Percentiles rank a stretch among this genome's conserved stretches.
Conservation (phyloP, 2,797 vertebrate genomes). For the Enteromius afrohamiltoni region DNA sequence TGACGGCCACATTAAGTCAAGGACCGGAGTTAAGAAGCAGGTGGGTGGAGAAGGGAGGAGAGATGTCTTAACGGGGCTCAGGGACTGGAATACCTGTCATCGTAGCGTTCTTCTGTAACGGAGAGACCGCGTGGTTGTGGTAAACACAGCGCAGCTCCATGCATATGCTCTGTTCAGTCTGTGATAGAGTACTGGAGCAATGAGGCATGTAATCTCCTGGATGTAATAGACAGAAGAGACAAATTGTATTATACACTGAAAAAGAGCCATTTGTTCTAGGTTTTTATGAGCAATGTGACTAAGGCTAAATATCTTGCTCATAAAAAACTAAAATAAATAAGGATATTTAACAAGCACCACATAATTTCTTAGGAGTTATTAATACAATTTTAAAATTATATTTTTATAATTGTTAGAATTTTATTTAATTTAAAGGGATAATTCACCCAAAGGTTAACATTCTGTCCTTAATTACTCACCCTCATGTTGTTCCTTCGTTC, state of each 20-base stretch:
- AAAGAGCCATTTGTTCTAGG: background rate
- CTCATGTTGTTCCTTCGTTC: too few species aligned
- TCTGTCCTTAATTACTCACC: too few species aligned
- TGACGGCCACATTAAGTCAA: constrained; percentile 65
- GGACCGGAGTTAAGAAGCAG: constrained; percentile 69
- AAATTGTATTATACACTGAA: background rate
- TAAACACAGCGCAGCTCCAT: constrained; percentile 75
- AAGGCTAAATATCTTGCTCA: background rate
- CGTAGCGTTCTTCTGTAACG: constrained; percentile 71
- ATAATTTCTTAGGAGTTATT: background rate
- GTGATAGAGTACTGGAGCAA: constrained; percentile 75
- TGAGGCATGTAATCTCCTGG: constrained; percentile 77
- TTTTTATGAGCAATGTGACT: constrained; percentile 27
- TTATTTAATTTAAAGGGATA: background rate
- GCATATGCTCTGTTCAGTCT: constrained; percentile 66
- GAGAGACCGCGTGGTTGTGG: constrained; percentile 71
- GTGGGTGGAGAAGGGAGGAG: constrained; percentile 73
- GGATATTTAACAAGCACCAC: background rate
- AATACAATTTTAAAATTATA: background rate
- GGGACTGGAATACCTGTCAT: constrained; percentile 74
- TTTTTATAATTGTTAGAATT: background rate
- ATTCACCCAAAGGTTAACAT: too few species aligned
- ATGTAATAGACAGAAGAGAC: constrained; percentile 61
- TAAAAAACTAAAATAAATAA: background rate
- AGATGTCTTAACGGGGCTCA: constrained; percentile 71